Base-by-base conservation (phyloP, 2,888 invertebrate species). In the Drosophila longiperda region DNA sequence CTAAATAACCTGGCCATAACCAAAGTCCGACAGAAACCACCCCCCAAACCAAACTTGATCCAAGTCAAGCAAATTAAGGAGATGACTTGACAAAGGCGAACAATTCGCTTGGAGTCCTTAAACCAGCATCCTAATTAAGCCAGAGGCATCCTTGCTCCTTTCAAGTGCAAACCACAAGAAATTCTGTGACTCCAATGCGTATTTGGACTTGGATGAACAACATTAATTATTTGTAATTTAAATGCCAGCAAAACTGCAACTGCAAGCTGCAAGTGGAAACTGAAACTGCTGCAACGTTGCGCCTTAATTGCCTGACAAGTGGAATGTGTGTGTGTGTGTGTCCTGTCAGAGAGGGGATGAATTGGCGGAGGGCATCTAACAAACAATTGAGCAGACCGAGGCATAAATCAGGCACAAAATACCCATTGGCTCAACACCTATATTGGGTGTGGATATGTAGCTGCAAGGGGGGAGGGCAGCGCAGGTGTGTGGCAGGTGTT, bases 151-250 rank as follows among this genome's bases (percentile, higher is more conserved):
- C 65, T 70, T 66, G 82, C 67, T 75, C 66, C 50, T 72, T 75
- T 84, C 75, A 72, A 81, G 75, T 79, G 61, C 42, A 61, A 66
- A 71, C 84, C 83, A 66, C 80, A 83, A 36, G 54, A 38, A 36
- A 54, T 54, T 54, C 36, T 11, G 36, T 5, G 29, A 29, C 29
- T 45, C n/a, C 66, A 36, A 3, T 38, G 55, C 20, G 48, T 38
- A 57, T 55, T 62, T 49, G 61, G 36, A 62, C 58, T 64, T 54
- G 45, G 64, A 66, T 77, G 68, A 68, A 75, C 68, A 69, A 64
- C 78, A 83, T 83, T 83, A 83, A 83, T 83, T 83, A 87, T 87
- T 75, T 81, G 84, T 72, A 73, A 72, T 67, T 68, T 64, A 64
- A 61, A 65, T 63, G 57, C 73, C 54, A 38, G 55, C 36, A 26